Conservation (phyloP, 2,888 invertebrate species). For the Axea sp. region DNA sequence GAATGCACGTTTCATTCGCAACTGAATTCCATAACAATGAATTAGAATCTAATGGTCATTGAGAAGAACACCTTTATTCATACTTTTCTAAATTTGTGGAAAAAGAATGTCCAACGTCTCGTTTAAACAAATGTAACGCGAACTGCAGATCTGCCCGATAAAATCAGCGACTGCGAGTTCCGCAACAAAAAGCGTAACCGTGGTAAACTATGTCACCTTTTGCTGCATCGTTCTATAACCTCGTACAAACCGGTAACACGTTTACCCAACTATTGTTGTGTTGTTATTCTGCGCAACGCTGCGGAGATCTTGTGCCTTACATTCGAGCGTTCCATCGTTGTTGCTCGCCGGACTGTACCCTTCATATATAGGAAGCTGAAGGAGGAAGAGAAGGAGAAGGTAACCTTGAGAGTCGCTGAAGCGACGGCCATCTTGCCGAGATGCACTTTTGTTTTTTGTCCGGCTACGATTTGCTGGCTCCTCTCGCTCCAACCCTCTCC, state of each 20-base stretch:
- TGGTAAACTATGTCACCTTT: conserved; percentile 48
- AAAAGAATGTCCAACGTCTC: too few relatives aligned
- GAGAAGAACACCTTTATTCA: too few relatives aligned
- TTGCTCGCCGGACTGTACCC: conserved; percentile 68
- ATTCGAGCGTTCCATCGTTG: conserved; percentile 65
- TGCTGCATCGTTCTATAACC: conserved; percentile 17
- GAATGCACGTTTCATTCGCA: too few relatives aligned
- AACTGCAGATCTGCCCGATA: too few relatives aligned
- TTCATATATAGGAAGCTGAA: conserved; percentile 64
- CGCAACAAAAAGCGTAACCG: conserved; percentile 20
- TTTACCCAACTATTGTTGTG: conserved; percentile 50
- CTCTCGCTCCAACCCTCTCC: conserved; percentile 59
- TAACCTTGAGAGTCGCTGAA: conserved; percentile 77
- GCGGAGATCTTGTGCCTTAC: conserved; percentile 62
- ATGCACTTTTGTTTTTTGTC: conserved; percentile 77
- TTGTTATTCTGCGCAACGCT: conserved; percentile 53
- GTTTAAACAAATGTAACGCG: too few relatives aligned
- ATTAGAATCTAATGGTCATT: too few relatives aligned
- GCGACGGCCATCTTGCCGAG: conserved; percentile 77
- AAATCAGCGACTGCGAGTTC: too few relatives aligned
- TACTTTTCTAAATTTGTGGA: too few relatives aligned
- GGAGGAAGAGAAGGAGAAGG: conserved; percentile 65
- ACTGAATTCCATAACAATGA: too few relatives aligned
- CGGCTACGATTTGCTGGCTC: conserved; percentile 64
- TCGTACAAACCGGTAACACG: conserved; percentile 52